A percentile compares a stretch with the other conserved stretches of the same genome.
phyloP scores from a whole-genome alignment of 2,797 vertebrate genomes.

The Mareca penelope region DNA sequence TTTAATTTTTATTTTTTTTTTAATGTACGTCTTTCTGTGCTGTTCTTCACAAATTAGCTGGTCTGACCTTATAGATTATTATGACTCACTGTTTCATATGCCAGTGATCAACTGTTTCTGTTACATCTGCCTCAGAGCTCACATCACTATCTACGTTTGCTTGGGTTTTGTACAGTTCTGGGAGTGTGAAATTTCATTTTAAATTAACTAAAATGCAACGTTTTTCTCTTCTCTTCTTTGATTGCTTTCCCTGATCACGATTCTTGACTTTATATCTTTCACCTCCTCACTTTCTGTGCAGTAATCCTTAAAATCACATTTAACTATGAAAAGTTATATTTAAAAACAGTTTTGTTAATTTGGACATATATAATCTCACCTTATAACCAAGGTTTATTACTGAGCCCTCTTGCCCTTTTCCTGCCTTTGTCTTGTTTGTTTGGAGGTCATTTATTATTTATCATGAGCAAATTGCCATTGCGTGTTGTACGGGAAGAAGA shows the following conservation, averaged over 20 bases:
- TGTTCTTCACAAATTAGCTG: background rate
- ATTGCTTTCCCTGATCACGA: background rate
- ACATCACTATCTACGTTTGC: background rate
- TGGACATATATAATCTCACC: background rate
- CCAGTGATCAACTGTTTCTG: background rate
- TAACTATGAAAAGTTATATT: background rate
- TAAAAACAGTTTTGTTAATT: background rate
- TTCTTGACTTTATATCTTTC: background rate
- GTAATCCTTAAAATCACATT: background rate
- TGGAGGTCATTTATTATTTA: constrained; percentile 46
- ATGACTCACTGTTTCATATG: constrained; percentile 14
- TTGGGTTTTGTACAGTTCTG: background rate
- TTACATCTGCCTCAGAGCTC: background rate
- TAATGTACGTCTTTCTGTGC: background rate
- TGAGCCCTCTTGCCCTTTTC: background rate
- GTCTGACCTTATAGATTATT: background rate
- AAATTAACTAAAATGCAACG: background rate
- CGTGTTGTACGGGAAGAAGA: background rate
- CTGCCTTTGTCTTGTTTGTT: background rate
- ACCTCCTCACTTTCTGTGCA: background rate
- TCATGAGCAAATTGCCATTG: background rate
- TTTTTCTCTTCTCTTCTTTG: background rate
- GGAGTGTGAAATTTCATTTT: constrained; percentile 17
- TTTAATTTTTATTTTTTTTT: background rate
- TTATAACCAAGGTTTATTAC: background rate